phyloP scores from a whole-genome alignment of 2,113 vertebrate species.

The Etia nguti region DNA sequence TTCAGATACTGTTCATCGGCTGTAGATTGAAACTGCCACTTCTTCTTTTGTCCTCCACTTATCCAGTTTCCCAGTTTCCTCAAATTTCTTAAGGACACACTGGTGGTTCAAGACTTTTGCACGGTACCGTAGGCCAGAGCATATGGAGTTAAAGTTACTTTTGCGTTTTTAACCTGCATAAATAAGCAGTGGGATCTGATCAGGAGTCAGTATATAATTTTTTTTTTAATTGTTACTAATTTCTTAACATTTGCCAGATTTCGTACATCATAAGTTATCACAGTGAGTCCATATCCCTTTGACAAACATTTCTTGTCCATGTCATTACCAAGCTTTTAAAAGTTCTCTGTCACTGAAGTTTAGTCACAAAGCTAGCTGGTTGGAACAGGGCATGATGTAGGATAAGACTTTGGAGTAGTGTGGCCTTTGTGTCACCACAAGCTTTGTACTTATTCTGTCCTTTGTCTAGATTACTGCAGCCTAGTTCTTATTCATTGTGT shows the following conservation, averaged over 20 bases:
- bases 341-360: neutral
- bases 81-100: neutral
- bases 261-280: neutral
- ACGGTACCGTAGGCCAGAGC: neutral
- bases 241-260: neutral
- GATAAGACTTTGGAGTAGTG: neutral
- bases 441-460: neutral
- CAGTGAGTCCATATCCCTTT: neutral
- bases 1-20: neutral
- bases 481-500: neutral
- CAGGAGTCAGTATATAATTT: neutral
- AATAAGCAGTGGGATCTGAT: neutral
- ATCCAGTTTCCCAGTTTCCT: neutral
- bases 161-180: neutral
- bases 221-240: neutral
- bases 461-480: neutral
- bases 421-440: neutral
- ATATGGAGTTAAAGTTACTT: neutral
- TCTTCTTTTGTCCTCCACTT: neutral
- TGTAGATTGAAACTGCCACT: neutral
- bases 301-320: neutral
- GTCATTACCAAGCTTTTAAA: neutral
- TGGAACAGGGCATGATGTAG: neutral
- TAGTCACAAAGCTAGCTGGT: neutral
- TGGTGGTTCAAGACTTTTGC: neutral